phyloP scores from a whole-genome alignment of 2,797 vertebrate species.

The Arnoldichthys spilopterus region DNA sequence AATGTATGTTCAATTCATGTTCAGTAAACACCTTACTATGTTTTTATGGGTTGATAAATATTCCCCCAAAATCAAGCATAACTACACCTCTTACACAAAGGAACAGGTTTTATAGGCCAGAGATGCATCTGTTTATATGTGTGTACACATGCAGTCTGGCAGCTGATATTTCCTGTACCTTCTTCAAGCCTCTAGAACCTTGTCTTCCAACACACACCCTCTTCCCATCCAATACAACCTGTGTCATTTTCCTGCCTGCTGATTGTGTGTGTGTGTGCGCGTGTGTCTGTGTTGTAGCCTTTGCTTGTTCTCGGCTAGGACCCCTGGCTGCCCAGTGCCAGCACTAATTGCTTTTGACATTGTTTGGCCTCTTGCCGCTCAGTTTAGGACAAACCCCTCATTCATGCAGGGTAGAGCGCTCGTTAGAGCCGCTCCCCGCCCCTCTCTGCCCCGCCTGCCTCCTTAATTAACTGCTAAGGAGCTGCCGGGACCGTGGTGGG shows the following conservation, averaged over 20 bases:
- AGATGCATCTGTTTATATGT: conserved; percentile 46
- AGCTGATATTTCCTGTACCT: conserved; percentile 23
- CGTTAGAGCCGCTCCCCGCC: conserved; percentile 82
- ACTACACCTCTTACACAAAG: not conserved
- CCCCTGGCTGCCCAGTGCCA: conserved; percentile 75
- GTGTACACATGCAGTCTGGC: conserved; percentile 49
- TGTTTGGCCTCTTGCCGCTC: conserved; percentile 84
- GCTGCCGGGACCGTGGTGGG: conserved; percentile 84
- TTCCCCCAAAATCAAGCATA: no score
- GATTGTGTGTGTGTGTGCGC: conserved; percentile 39
- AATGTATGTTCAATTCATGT: not conserved
- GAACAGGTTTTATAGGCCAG: conserved; percentile 7
- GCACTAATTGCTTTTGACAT: conserved; percentile 92
- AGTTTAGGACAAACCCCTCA: conserved; percentile 94
- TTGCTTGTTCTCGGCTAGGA: conserved; percentile 72
- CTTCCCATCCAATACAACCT: conserved; percentile 34
- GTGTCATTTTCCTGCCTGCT: conserved; percentile 27
- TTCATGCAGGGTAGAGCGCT: conserved; percentile 89
- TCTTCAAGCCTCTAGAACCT: conserved; percentile 14
- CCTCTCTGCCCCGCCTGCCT: conserved; percentile 82
- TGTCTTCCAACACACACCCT: conserved; percentile 41
- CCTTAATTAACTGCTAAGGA: conserved; percentile 95
- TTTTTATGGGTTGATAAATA: not conserved
- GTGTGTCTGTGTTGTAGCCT: conserved; percentile 62
- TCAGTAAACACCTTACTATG: not conserved